phyloP scores from a whole-genome alignment of 2,113 vertebrate species.

The Calyptommatus sinebrachiatus region DNA sequence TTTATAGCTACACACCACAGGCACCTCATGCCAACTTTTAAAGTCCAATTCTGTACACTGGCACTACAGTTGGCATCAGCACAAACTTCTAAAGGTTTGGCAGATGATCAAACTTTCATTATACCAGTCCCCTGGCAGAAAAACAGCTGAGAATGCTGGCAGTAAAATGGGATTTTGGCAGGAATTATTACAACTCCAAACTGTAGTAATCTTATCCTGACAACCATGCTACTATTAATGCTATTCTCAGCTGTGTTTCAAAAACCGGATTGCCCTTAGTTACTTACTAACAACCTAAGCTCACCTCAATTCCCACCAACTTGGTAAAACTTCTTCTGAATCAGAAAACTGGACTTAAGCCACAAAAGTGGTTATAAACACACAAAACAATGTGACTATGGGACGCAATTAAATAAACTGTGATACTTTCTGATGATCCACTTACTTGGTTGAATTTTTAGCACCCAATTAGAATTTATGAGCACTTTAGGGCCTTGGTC shows the following conservation, averaged over 20 bases:
- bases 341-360: not conserved
- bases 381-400: not conserved
- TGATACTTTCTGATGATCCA: too few relatives aligned
- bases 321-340: not conserved
- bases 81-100: not conserved
- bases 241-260: slow-evolving; percentile 9
- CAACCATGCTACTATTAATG: not conserved
- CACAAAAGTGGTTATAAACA: not conserved
- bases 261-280: not conserved
- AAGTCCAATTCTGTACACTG: not conserved
- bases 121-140: not conserved
- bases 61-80: not conserved
- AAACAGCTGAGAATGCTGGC: slow-evolving; percentile 10
- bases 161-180: not conserved
- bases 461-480: too few relatives aligned
- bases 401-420: not conserved
- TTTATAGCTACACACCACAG: not conserved
- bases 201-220: not conserved
- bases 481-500: too few relatives aligned
- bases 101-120: not conserved
- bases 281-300: not conserved
- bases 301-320: not conserved
- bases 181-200: slow-evolving; percentile 9
- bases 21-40: not conserved
- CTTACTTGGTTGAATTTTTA: too few relatives aligned